Base-by-base conservation (phyloP, 2,797 vertebrate species). In the Taenioides sp. region DNA sequence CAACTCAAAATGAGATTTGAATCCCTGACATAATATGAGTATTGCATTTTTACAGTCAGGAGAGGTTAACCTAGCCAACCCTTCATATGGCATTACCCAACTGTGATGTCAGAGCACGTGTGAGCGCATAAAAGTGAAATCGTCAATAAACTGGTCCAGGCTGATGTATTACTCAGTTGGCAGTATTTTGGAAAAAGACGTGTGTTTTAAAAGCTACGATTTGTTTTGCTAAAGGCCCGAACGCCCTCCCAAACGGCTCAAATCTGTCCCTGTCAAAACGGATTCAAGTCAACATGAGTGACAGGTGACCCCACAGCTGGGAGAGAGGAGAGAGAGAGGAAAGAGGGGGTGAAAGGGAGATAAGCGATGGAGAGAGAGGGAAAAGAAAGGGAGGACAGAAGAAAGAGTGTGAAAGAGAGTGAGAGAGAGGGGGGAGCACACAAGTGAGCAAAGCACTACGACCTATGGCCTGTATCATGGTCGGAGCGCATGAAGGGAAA, bases 261-360 rank as follows among this genome's bases (percentile, higher is more conserved):
- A 90, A 88, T 88, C 90, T 92, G 92, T 88, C 86, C 75, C 75
- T 84, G 86, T 83, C 91, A 60, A 84, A 82, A 89, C 87, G 90
- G 89, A 92, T 95, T 93, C 90, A 60, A 70, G 88, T 94, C 93
- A 94, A 71, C 68, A 9, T 90, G 94, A 94, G 89, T 94, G 95
- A 93, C 94, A 94, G 94, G 92, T 92, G 92, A 93, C 88, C 90
- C 90, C 87, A 83, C 90, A 92, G 89, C 93, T 84, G 84, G 89
- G 88, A 88, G 90, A 76, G 49, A 50, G 49, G 17, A 7, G 7
- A 18, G 49, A 50, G 16, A 17, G 49, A 50, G 49, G 5, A 0
- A 5, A 2, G 4, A 14, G 43, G 25, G 25, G 25, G 25, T 27
- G 25, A 27, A 27, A 27, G 25, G 25, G 25, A 27, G 25, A 27